phyloP scores from a whole-genome alignment of 2,888 invertebrate species.

The Euplexia lucipara region DNA sequence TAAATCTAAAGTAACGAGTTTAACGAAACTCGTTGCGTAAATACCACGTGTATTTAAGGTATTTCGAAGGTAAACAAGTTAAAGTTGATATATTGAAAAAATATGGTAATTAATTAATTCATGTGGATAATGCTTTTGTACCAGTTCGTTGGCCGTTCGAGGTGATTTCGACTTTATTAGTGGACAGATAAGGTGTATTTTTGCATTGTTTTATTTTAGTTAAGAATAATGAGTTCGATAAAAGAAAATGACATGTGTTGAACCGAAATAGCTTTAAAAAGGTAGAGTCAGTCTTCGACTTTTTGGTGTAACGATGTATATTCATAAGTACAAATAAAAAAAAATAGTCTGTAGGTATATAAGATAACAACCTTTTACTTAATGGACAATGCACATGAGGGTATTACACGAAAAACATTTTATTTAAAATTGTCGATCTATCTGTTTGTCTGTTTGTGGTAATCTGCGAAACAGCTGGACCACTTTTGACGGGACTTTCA shows the following conservation, averaged over 20 bases:
- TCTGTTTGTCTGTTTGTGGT: no score
- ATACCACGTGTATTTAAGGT: slow-evolving; percentile 38
- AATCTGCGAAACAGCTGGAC: no score
- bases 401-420: no score
- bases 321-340: no score
- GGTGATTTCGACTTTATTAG: neutral
- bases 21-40: slow-evolving; percentile 10
- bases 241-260: neutral
- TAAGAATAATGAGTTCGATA: neutral
- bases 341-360: no score
- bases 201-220: neutral
- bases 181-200: neutral
- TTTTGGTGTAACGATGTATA: no score
- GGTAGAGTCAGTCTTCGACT: neutral
- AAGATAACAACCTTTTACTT: no score
- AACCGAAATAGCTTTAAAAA: neutral
- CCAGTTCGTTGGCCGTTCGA: neutral
- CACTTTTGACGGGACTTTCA: no score
- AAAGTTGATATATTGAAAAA: slow-evolving; percentile 21
- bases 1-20: slow-evolving; percentile 1
- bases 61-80: slow-evolving; percentile 43
- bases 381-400: no score
- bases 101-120: slow-evolving; percentile 36
- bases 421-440: no score
- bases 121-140: neutral